These are phyloP conservation scores for Tupaia tana DNA, from an alignment of 2,113 vertebrate species.

Conservation along the genomic window DNA sequence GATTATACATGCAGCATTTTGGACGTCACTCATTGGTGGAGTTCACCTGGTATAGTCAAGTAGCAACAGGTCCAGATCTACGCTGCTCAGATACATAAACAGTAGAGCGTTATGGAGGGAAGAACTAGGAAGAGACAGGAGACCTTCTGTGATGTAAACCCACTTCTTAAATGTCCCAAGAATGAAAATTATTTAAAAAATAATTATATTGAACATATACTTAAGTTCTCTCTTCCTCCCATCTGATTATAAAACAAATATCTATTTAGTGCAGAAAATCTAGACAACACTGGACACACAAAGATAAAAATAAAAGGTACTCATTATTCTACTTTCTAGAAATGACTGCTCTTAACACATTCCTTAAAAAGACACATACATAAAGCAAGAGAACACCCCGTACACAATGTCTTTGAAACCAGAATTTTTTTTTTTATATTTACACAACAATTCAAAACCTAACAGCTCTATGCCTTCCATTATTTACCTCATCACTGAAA, in stretches of 20 bases:
- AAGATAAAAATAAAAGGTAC: neutral
- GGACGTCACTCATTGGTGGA: neutral
- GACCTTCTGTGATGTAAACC: neutral
- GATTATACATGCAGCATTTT: neutral
- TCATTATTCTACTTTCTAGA: neutral
- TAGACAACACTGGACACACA: neutral
- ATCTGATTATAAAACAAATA: neutral
- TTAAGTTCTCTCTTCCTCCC: neutral
- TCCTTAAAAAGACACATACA: neutral
- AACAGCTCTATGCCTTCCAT: neutral
- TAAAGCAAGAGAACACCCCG: neutral
- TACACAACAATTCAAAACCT: neutral
- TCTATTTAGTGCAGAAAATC: neutral
- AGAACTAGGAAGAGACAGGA: neutral
- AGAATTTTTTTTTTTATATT: neutral
- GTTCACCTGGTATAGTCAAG: neutral
- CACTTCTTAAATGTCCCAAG: neutral
- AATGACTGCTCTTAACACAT: neutral
- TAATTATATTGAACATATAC: neutral
- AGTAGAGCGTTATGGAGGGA: neutral
- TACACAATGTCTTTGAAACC: neutral
- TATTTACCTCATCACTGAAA: neutral
- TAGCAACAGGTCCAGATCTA: neutral
- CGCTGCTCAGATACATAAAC: neutral
- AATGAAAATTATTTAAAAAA: constrained; percentile 9